Evolutionary conservation across 2,888 invertebrate species (phyloP), one percentile per base, ranked within the genome.

Genomic region (Ligdia adustata): DNA sequence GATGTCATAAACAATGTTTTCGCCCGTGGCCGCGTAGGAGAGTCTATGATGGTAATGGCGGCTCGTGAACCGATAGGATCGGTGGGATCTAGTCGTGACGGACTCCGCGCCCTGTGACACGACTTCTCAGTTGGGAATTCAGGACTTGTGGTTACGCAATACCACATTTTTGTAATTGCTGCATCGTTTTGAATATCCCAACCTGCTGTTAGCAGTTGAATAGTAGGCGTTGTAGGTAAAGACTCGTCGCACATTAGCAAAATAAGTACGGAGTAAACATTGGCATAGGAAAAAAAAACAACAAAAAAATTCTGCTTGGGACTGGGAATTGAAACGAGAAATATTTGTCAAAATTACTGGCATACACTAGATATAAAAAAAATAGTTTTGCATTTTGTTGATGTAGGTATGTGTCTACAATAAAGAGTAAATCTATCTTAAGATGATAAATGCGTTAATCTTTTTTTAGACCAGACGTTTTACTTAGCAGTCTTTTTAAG

Each of bases 1-100:
- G 63, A 52, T 56, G 53, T 56, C 50, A 56, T 66, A 63, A 67
- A 65, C 64, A 60, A 52, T 57, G 63, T 56, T 67, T 66, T 64
- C 48, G 57, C 58, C 53, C 39, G 56, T 42, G 52, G 49, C 53
- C 45, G 60, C 58, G 61, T 63, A 64, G 63, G 64, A 60, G 7
- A n/a, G 61, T 58, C 59, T 59, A 55, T 31, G 44, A 34, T 37
- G 43, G 34, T 51, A 73, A 73, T 69, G 62, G 61, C 50, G 49
- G 66, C 65, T 75, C 77, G 77, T 75, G 75, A 60, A 56, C 52
- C 34, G 42, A 78, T 78, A 72, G 38, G 48, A 78, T 78, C 79
- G 57, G 55, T 60, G 62, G 62, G 66, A 66, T 56, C 6, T 6
- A 18, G 53, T 75, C 79, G 78, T 76, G 78, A 72, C 73, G 64